These are phyloP conservation scores for Hirtodrosophila confusa DNA, from an alignment of 2,888 invertebrate species.

Conservation along the genomic window DNA sequence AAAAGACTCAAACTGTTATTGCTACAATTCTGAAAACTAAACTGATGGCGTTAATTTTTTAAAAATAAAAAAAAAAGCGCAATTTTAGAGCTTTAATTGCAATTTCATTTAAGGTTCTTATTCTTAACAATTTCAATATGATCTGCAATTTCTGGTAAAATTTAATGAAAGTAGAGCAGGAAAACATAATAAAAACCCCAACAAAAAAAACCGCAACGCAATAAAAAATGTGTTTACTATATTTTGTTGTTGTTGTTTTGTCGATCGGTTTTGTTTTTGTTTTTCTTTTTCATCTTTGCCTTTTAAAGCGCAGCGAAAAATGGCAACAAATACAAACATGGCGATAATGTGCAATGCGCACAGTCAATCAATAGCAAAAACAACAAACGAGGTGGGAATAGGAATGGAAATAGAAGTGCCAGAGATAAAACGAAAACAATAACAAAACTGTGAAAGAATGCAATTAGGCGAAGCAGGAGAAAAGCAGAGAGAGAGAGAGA, in stretches of 20 bases:
- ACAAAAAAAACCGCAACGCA: slow-evolving; percentile 51
- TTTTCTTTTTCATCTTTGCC: slow-evolving; percentile 26
- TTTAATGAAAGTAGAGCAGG: slow-evolving; percentile 10
- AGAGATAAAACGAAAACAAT: slow-evolving; percentile 20
- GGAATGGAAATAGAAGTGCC: background rate
- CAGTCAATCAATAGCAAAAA: slow-evolving; percentile 60
- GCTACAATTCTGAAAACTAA: no score
- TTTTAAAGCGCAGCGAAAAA: slow-evolving; percentile 64
- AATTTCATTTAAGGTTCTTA: no score
- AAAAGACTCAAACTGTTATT: no score
- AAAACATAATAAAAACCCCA: slow-evolving; percentile 3
- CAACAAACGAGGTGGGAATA: slow-evolving; percentile 11
- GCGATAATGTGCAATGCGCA: slow-evolving; percentile 72
- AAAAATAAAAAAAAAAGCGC: no score
- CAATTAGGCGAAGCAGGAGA: slow-evolving; percentile 46
- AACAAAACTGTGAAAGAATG: slow-evolving; percentile 63
- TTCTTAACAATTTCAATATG: no score
- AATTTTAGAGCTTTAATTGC: no score
- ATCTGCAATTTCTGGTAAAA: no score
- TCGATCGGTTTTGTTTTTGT: slow-evolving; percentile 12
- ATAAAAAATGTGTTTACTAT: slow-evolving; percentile 59
- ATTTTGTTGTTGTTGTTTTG: slow-evolving; percentile 18
- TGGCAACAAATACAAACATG: slow-evolving; percentile 78
- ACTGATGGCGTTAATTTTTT: no score
- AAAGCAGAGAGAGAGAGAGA: slow-evolving; percentile 5